Evolutionary conservation across 2,888 invertebrate genomes (phyloP), one percentile per base, ranked within the genome.

Genomic region (Criorhina ranunculi): DNA sequence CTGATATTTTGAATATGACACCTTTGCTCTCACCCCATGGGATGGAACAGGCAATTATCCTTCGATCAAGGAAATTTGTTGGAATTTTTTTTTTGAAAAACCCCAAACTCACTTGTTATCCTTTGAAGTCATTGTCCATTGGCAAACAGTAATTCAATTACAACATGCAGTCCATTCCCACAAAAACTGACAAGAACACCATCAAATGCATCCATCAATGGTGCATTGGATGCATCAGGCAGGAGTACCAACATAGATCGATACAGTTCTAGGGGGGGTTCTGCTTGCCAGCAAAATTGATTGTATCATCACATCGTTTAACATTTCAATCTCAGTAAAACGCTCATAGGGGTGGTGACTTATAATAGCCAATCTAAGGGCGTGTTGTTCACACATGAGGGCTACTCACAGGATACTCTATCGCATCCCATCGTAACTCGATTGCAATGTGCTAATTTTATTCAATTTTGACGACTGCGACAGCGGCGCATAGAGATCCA

Each of bases 291-390:
- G 64, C n/a, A 73, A 85, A 85, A 80, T 80, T 85, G 80, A 80
- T 85, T 80, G 80, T 85, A 80, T 85, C 80, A 80, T 70, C 73
- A 78, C 57, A 78, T 69, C 79, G 83, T 83, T 83, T 83, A 79
- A 75, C 72, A 83, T 83, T 73, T 69, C 79, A 83, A 79, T 83
- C 79, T 69, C 73, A 31, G 24, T 17, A 70, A 78, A 67, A 67
- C 31, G 6, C n/a, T 60, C 44, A 31, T 15, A 66, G 31, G 46
- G 49, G 11, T 49, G 12, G 33, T 55, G 31, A 51, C 59, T 78
- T 79, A 72, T 79, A 72, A 75, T 81, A 46, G 75, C 42, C 75
- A 60, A 73, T 69, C 77, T 77, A 59, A 77, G 66, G 82, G 80
- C 75, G 75, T 64, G 46, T 7, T 64, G 46, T 7, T 24, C 11